Evolutionary conservation across 2,797 vertebrate species (phyloP), one percentile per base, ranked within the genome.

Genomic region (Chiroxiphia lanceolata): DNA sequence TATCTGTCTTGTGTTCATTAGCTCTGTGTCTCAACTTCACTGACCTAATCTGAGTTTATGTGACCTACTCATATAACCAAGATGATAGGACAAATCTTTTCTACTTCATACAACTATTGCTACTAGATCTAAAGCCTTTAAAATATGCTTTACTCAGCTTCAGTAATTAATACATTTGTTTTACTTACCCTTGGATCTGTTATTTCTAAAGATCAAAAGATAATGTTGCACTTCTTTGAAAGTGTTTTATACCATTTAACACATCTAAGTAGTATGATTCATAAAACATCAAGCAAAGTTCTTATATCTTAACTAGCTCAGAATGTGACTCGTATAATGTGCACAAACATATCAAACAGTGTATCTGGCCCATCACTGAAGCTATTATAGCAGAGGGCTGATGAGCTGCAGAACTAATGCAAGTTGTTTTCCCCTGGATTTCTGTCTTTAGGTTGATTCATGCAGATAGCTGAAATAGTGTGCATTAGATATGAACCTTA

Each of bases 141-240:
- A 92, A 78, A 19, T 34, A 27, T 33, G 22, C 34, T 82, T 79
- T 74, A 54, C 3, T 86, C 17, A 68, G 48, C 13, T 15, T 71
- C 44, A 61, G 23, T 86, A 90, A 86, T 76, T 60, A 74, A 53
- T 33, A 7, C 5, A 38, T 91, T 90, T 82, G 11, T 76, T 91
- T 95, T 80, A 83, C n/a, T 94, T 85, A 65, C 12, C 36, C 7
- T 67, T 84, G 44, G 26, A 69, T 68, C 20, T 60, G 7, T 82
- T 84, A 57, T 64, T 96, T 93, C 20, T 77, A 61, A 80, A 71
- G 75, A 87, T 75, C 63, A 84, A 63, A 95, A 82, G 27, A 79
- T 45, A 53, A 23, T 3, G 9, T 17, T 63, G 20, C 59, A 22
- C 12, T 91, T 44, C 42, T 95, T 84, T 79, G 54, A 64, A 90